Percentiles rank a stretch among this genome's conserved stretches.
Conservation (phyloP, 2,797 vertebrate genomes). For the Phalloptychus januarius region DNA sequence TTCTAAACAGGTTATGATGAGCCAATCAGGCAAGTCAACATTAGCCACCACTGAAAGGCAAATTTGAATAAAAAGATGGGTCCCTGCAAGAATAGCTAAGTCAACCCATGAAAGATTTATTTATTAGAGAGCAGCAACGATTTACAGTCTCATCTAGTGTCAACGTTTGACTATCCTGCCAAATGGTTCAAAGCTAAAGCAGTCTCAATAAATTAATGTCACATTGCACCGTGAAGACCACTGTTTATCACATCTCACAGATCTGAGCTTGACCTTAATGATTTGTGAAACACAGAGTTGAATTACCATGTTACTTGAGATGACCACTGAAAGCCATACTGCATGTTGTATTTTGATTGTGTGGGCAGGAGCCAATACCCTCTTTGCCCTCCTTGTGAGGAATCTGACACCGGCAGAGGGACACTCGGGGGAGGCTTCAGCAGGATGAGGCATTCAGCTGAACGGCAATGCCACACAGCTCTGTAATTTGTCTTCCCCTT, state of each 20-base stretch:
- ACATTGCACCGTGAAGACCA: constrained; percentile 30
- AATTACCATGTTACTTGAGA: constrained; percentile 65
- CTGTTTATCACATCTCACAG: constrained; percentile 61
- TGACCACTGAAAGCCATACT: constrained; percentile 56
- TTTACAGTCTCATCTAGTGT: constrained; percentile 56
- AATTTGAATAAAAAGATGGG: constrained; percentile 33
- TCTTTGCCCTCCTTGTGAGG: constrained; percentile 54
- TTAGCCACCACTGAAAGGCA: constrained; percentile 44
- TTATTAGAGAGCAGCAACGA: constrained; percentile 18
- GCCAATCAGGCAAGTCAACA: constrained; percentile 39
- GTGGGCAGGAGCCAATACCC: constrained; percentile 76
- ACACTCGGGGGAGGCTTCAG: constrained; percentile 69
- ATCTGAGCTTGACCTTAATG: constrained; percentile 73
- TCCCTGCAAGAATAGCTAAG: constrained; percentile 31
- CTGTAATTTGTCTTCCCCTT: constrained; percentile 78
- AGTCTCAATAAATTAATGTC: constrained; percentile 51
- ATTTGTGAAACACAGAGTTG: constrained; percentile 56
- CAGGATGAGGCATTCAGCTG: constrained; percentile 70
- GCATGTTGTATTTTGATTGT: constrained; percentile 79
- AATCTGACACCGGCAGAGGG: constrained; percentile 73
- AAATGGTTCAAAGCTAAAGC: constrained; percentile 60
- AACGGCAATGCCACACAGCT: constrained; percentile 62
- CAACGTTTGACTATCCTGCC: constrained; percentile 65
- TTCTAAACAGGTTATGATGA: constrained; percentile 32
- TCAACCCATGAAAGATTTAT: constrained; percentile 47